phyloP scores from a whole-genome alignment of 2,113 vertebrate genomes.

The Uria lomvia region DNA sequence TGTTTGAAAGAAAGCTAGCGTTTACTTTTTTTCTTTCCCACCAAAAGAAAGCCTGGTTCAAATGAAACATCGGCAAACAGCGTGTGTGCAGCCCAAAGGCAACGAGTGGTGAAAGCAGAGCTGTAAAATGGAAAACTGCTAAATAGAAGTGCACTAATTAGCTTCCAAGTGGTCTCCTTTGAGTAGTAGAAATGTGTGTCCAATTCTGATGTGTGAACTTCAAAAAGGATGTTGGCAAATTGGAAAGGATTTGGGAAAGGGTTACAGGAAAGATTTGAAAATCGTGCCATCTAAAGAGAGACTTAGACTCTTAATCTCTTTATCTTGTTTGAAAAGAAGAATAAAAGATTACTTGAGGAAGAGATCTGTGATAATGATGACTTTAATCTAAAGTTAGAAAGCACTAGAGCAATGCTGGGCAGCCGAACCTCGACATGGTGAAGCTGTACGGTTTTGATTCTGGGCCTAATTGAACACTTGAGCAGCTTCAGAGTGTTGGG shows the following conservation, averaged over 20 bases:
- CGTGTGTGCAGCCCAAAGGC: not conserved
- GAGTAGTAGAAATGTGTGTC: not conserved
- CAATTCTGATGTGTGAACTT: not conserved
- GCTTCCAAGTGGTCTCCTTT: not conserved
- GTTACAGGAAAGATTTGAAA: not conserved
- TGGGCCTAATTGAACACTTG: not conserved
- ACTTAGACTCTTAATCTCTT: not conserved
- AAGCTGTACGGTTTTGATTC: not conserved
- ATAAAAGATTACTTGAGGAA: not conserved
- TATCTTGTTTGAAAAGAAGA: not conserved
- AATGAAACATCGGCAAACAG: not conserved
- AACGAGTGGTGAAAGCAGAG: not conserved
- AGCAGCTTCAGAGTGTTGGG: not conserved
- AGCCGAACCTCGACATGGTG: accelerated
- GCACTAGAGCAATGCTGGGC: not conserved
- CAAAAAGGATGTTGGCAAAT: not conserved
- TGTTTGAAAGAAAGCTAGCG: not conserved
- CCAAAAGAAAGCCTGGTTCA: not conserved
- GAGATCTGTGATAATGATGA: not conserved
- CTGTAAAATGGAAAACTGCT: not conserved
- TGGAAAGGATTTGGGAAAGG: not conserved
- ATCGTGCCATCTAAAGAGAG: not conserved
- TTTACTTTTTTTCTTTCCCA: not conserved
- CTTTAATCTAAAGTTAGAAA: not conserved
- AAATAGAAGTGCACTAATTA: not conserved